These are phyloP conservation scores for Alauda arvensis DNA, from an alignment of 2,797 vertebrate genomes.

Conservation along the genomic window DNA sequence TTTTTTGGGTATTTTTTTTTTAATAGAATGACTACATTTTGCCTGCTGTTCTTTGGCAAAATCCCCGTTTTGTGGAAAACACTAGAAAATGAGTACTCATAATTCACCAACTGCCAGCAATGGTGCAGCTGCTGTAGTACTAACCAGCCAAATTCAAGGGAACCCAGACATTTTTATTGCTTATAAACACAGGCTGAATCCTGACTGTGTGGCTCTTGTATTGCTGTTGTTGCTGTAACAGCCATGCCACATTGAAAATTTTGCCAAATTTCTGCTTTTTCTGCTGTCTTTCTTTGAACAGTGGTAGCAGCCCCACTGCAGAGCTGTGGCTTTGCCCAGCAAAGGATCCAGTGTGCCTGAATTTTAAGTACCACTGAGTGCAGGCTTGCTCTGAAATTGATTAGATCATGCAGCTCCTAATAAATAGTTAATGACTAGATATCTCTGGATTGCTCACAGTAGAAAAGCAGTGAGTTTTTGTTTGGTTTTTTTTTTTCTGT, in stretches of 20 bases:
- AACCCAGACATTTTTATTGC: slow-evolving; percentile 2
- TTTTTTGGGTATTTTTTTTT: not conserved
- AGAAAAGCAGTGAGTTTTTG: not conserved
- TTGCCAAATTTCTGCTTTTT: not conserved
- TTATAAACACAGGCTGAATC: not conserved
- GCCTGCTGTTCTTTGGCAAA: not conserved
- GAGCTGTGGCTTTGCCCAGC: not conserved
- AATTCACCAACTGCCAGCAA: not conserved
- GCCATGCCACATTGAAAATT: not conserved
- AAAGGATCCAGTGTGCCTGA: not conserved
- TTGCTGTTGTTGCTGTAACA: not conserved
- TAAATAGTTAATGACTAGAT: slow-evolving; percentile 24
- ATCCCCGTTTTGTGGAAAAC: not conserved
- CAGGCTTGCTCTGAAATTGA: not conserved
- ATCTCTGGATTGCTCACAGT: not conserved
- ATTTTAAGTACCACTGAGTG: slow-evolving; percentile 21
- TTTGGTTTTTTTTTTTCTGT: not conserved
- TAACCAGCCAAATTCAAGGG: not conserved
- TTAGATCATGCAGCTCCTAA: slow-evolving; percentile 1
- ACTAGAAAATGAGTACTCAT: not conserved
- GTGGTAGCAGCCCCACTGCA: not conserved
- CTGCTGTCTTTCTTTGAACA: not conserved
- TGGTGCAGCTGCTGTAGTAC: not conserved
- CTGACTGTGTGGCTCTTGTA: not conserved
- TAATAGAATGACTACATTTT: not conserved